Evolutionary conservation across 2,113 vertebrate species (phyloP).

Genomic region (Rhagologus leucostigma): DNA sequence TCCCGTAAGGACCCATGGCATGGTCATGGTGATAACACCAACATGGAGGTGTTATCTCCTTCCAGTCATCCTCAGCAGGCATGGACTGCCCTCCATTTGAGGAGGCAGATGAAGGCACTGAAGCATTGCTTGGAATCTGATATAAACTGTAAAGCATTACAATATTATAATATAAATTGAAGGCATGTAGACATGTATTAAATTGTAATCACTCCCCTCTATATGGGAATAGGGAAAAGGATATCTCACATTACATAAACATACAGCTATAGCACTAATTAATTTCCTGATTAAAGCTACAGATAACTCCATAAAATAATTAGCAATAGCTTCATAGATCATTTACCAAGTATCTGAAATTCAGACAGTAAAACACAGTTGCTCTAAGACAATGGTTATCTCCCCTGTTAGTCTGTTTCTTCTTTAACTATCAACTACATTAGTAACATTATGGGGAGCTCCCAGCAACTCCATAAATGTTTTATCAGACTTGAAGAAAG

Average conservation of each 20-base stretch:
- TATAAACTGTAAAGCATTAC: background rate
- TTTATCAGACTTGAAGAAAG: background rate
- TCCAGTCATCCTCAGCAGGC: background rate
- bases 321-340: background rate
- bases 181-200: background rate
- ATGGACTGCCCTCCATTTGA: background rate
- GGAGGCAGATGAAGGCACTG: background rate
- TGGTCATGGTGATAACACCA: too few relatives aligned
- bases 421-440: background rate
- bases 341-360: background rate
- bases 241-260: background rate
- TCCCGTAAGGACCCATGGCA: rapidly evolving
- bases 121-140: background rate
- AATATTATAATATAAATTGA: background rate
- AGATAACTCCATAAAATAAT: background rate
- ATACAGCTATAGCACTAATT: background rate
- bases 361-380: background rate
- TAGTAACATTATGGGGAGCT: background rate
- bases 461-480: background rate
- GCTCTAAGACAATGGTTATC: background rate
- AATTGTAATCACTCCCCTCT: background rate
- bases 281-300: background rate
- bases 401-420: background rate
- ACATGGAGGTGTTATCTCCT: background rate
- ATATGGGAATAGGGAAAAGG: background rate